Evolutionary conservation across 2,888 invertebrate genomes (phyloP), one percentile per base, ranked within the genome.

Genomic region (Pyrrhia umbra): DNA sequence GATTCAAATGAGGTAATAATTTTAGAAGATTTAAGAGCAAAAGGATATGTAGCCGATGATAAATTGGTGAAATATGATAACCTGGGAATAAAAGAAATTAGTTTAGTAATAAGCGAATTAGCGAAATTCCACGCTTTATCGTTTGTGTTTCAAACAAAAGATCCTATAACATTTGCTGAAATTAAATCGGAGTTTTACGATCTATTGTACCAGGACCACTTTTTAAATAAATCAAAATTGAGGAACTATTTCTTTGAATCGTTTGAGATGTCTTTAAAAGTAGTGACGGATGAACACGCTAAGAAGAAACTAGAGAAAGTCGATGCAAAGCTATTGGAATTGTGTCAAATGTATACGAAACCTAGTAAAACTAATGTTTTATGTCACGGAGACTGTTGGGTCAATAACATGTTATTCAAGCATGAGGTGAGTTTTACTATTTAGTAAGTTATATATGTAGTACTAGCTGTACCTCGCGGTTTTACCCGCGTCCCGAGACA

Each of bases 301-400:
- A 91, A 76, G 59, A 84, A 76, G 4, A 88, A 88, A 73, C 75
- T 94, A 21, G 79, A 84, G 23, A 68, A 70, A 47, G 72, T 90
- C 18, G 79, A 84, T 68, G 63, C 77, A 1, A 87, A 85, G 43
- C 71, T 94, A 21, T 78, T 93, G 52, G 77, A 90, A 0, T 61
- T 91, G 37, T 78, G 94, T 57, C 88, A 86, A 81, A 70, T 67
- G 18, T 94, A 87, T 61, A 83, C 84, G 0, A 79, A 79, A 58
- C 87, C 92, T 10, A 80, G 79, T 27, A 84, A 84, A 15, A 82
- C 75, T 23, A 92, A 86, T 67, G 93, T 92, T 13, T 79, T 94
- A 27, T 93, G 93, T 68, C 94, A 94, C 52, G 93, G 94, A 20
- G 94, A 94, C 70, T 92, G 88, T 67, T 94, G 94, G 93, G 85